These are phyloP conservation scores for Aspidoscelis tigris DNA, from an alignment of 2,113 vertebrate species.

Conservation along the genomic window DNA sequence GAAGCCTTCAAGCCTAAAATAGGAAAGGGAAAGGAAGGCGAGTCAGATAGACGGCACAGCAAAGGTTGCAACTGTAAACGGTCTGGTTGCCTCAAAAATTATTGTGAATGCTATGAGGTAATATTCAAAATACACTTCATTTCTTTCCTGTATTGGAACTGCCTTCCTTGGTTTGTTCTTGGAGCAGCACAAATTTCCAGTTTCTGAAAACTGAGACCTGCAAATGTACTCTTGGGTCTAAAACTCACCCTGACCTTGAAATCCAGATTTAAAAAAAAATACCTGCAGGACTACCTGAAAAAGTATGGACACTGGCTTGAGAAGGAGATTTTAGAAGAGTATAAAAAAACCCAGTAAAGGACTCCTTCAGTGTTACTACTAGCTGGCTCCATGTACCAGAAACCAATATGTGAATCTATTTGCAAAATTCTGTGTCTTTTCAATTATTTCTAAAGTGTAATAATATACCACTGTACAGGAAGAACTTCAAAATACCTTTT, in stretches of 20 bases:
- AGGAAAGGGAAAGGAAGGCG: slow-evolving; percentile 96
- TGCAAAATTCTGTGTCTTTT: neutral
- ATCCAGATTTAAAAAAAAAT: neutral
- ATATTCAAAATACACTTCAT: neutral
- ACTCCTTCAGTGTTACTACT: neutral
- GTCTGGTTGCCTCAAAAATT: slow-evolving; percentile 97
- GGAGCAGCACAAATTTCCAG: neutral
- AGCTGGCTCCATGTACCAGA: neutral
- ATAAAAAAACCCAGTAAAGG: neutral
- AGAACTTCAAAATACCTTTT: neutral
- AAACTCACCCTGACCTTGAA: neutral
- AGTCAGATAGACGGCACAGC: slow-evolving; percentile 95
- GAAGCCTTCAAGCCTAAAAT: slow-evolving; percentile 99
- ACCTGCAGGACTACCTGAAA: neutral
- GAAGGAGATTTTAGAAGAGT: neutral
- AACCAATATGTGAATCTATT: neutral
- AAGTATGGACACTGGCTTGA: neutral
- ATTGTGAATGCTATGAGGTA: slow-evolving; percentile 99
- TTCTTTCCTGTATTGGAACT: slow-evolving; percentile 11
- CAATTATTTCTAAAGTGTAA: neutral
- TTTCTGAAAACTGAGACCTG: neutral
- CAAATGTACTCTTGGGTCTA: neutral
- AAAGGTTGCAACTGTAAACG: slow-evolving; percentile 98
- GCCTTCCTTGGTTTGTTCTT: neutral
- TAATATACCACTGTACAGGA: neutral